Percentiles rank a stretch among this genome's conserved stretches.
phyloP scores from a whole-genome alignment of 92 coral and sea anemone genomes.

The Palythoa grandiflora region DNA sequence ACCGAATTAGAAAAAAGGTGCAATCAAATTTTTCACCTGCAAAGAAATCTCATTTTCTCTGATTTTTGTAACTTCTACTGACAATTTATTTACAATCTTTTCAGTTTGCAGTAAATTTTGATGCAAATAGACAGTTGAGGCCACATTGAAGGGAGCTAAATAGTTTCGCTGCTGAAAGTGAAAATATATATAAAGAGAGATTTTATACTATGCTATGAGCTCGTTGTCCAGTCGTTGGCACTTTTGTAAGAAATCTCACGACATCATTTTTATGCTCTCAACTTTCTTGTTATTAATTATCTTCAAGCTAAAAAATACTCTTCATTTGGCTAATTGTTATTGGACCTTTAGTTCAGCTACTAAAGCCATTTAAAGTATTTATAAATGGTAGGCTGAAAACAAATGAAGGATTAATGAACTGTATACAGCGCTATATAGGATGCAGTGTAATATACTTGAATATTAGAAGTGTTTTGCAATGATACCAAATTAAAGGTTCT shows the following conservation, averaged over 20 bases:
- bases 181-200: background rate
- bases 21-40: background rate
- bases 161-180: background rate
- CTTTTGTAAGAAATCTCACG: background rate
- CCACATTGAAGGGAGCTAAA: background rate
- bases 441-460: background rate
- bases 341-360: background rate
- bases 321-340: background rate
- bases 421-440: background rate
- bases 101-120: background rate
- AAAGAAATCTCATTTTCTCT: background rate
- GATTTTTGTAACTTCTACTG: background rate
- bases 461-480: background rate
- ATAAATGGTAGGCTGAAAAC: conserved; percentile 7
- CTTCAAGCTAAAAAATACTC: background rate
- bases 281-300: background rate
- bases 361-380: conserved; percentile 16
- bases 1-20: background rate
- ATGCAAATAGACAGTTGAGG: background rate
- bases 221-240: background rate
- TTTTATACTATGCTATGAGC: background rate
- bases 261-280: background rate
- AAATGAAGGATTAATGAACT: background rate
- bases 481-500: background rate
- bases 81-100: background rate